Percentiles rank a stretch among this genome's conserved stretches.
Conservation (phyloP, 2,888 invertebrate species). For the Heteromyza rotundicornis region DNA sequence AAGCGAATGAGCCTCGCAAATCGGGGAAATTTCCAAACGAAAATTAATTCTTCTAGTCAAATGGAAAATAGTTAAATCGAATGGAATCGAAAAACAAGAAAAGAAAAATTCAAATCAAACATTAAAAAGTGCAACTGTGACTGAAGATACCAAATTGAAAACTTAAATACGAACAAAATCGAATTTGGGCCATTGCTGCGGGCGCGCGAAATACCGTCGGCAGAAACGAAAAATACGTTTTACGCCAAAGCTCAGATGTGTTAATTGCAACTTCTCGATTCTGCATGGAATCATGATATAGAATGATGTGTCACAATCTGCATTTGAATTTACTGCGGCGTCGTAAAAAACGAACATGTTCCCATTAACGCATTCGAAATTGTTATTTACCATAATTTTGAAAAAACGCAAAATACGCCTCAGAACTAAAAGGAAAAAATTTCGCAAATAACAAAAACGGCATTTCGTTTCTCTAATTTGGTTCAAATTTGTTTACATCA, state of each 20-base stretch:
- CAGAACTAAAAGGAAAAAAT: conserved; percentile 60
- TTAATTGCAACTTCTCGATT: conserved; percentile 6
- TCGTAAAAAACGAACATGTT: conserved; percentile 59
- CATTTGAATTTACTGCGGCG: conserved; percentile 39
- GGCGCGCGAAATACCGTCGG: conserved; percentile 34
- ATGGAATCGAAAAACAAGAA: no score
- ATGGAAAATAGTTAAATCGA: no score
- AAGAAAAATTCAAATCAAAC: no score
- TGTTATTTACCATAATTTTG: conserved; percentile 55
- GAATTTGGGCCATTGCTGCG: background rate
- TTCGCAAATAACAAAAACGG: conserved; percentile 48
- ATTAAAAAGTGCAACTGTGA: no score
- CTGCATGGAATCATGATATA: conserved; percentile 40
- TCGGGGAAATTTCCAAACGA: background rate
- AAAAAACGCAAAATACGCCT: conserved; percentile 59
- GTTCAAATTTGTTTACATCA: conserved; percentile 12
- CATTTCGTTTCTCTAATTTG: no score
- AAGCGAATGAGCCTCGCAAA: conserved; percentile 22
- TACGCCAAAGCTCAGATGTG: background rate
- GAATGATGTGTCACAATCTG: conserved; percentile 39
- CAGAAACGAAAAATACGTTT: conserved; percentile 1
- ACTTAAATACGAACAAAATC: no score
- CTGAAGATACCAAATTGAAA: background rate
- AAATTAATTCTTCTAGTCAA: background rate
- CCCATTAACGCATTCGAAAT: conserved; percentile 53